phyloP scores from a whole-genome alignment of 1,140 invertebrate genomes.

The Bombus superbus region DNA sequence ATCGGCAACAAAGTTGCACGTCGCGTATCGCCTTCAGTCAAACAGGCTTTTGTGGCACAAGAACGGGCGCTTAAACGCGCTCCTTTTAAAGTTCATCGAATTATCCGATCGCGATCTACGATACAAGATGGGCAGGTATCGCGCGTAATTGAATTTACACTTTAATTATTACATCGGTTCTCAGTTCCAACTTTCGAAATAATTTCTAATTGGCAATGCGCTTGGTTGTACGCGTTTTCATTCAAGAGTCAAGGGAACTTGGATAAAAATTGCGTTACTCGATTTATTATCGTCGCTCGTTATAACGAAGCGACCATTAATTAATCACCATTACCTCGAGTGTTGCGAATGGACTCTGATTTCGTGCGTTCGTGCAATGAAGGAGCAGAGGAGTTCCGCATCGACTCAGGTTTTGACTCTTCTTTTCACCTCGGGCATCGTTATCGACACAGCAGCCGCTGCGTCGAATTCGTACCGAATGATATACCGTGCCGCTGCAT shows the following conservation, averaged over 20 bases:
- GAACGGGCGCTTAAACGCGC: background rate
- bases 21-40: background rate
- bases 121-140: background rate
- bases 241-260: background rate
- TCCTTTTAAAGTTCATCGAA: constrained; percentile 36
- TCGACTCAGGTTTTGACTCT: constrained; percentile 45
- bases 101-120: constrained; percentile 13
- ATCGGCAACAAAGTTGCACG: constrained; percentile 32
- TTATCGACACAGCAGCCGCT: constrained; percentile 54
- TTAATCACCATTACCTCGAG: background rate
- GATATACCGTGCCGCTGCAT: constrained; percentile 62
- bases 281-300: background rate
- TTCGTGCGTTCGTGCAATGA: constrained; percentile 46
- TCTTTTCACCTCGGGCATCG: constrained; percentile 63
- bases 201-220: background rate
- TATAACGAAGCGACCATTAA: background rate
- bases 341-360: background rate
- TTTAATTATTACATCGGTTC: background rate
- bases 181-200: background rate
- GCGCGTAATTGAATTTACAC: constrained; percentile 14
- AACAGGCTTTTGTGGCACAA: constrained; percentile 39
- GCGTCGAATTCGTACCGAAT: constrained; percentile 34
- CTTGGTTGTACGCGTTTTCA: background rate
- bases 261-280: background rate
- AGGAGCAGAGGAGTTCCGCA: background rate